Evolutionary conservation across 2,797 vertebrate species (phyloP), one percentile per base, ranked within the genome.

Genomic region (Jordanella pulchra): DNA sequence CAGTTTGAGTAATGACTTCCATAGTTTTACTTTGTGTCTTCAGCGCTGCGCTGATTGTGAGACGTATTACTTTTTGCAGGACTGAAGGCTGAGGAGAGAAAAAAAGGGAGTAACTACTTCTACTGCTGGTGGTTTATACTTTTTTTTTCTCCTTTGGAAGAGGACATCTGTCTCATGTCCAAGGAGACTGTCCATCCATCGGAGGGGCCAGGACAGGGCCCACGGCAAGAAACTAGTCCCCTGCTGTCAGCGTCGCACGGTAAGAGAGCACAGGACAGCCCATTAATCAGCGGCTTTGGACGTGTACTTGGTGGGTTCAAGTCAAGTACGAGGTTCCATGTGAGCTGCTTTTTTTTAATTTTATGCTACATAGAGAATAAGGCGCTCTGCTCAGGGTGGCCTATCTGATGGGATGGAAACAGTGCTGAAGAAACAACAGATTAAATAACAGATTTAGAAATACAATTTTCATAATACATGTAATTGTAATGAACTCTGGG

Each of bases 161-260:
- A 79, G 89, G 85, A 91, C 83, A 82, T 81, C 93, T 94, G 94
- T 96, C 96, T 95, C 95, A 99, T 99, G 98, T 98, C 98, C 95
- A 93, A 94, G 92, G 95, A 93, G 91, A 95, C 90, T 58, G 94
- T 95, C 87, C 92, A 91, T 83, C 92, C 90, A 90, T 92, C 94
- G 93, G 92, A 84, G 60, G 95, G 95, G 94, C 95, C 95, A 73
- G 93, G 89, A 77, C 88, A 76, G 86, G 91, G 90, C 87, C 92
- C 94, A 60, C 87, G 89, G 81, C 93, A 86, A 69, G 95, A 93
- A 81, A 92, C 80, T 0, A 85, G 77, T 75, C 86, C 81, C 61
- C 90, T 93, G 69, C 86, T 94, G 82, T 79, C 84, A 48, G 68
- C 72, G 64, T 51, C 86, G 18, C 87, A 88, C 72, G 94, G 95